Conservation (phyloP, 2,113 vertebrate genomes). For the Diadophis punctatus region DNA sequence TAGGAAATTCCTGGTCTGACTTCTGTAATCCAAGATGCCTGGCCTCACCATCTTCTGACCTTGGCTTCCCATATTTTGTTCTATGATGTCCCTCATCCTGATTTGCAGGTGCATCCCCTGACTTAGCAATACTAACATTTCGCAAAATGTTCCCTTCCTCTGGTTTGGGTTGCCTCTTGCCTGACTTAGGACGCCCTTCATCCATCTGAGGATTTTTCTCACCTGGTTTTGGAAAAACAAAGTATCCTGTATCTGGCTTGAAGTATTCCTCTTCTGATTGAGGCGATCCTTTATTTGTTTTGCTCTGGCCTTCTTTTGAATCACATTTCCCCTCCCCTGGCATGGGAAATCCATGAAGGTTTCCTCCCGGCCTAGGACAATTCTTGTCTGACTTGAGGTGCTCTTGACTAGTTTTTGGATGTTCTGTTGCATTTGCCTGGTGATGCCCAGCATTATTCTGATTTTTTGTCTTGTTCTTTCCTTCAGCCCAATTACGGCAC, state of each 20-base stretch:
- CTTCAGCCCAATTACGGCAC: conserved; percentile 15
- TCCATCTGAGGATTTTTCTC: not conserved
- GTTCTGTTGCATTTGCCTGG: not conserved
- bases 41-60: not conserved
- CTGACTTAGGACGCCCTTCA: not conserved
- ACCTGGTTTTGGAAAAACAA: conserved; percentile 21
- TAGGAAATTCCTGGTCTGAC: not conserved
- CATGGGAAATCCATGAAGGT: not conserved
- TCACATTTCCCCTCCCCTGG: conserved; percentile 4
- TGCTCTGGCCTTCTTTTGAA: not conserved
- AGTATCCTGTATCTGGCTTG: conserved; percentile 1
- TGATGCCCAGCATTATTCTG: not conserved
- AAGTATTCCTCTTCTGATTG: not conserved
- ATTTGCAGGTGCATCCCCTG: not conserved
- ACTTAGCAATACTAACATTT: not conserved
- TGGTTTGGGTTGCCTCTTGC: not conserved
- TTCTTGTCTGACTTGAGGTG: not conserved
- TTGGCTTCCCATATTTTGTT: not conserved
- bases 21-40: not conserved
- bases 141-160: not conserved
- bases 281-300: not conserved
- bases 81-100: not conserved
- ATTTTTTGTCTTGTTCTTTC: not conserved
- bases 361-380: not conserved
- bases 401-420: not conserved